Evolutionary conservation across 2,113 vertebrate genomes (phyloP).

Genomic region (Bostrychus sinensis): DNA sequence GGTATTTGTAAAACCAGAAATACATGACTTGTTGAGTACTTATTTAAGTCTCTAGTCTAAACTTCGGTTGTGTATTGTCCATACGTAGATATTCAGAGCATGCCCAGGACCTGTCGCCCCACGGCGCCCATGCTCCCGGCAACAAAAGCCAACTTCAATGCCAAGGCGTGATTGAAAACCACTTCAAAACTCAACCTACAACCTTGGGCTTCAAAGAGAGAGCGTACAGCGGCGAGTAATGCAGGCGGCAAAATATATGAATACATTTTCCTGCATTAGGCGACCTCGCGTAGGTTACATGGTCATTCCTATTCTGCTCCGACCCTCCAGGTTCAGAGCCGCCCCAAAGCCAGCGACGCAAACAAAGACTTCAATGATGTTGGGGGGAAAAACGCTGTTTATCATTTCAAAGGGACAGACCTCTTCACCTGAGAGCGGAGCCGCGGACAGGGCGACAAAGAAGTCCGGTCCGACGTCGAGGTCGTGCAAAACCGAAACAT

Average conservation of each 20-base stretch:
- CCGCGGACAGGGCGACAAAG: conserved; percentile 62
- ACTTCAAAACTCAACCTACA: conserved; percentile 70
- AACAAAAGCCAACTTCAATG: conserved; percentile 68
- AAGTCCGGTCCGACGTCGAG: conserved; percentile 50
- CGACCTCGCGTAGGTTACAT: conserved; percentile 76
- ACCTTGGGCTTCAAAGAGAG: conserved; percentile 76
- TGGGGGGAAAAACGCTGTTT: conserved; percentile 71
- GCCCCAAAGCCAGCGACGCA: conserved; percentile 65
- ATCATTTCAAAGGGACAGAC: conserved; percentile 78
- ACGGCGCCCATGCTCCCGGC: conserved; percentile 43
- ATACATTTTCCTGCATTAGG: conserved; percentile 76
- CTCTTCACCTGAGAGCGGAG: conserved; percentile 58
- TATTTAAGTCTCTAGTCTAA: background rate
- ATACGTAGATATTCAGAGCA: conserved; percentile 44
- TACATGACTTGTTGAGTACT: too few species aligned
- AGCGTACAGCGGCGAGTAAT: conserved; percentile 67
- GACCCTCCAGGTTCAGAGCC: conserved; percentile 71
- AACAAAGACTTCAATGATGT: conserved; percentile 77
- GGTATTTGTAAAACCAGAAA: too few species aligned
- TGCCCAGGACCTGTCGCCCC: conserved; percentile 54
- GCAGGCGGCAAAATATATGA: conserved; percentile 72
- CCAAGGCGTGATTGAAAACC: conserved; percentile 69
- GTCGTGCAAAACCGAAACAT: conserved; percentile 46
- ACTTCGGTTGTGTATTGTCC: background rate
- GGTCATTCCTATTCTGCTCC: conserved; percentile 73